Conservation (phyloP, 2,113 vertebrate genomes). For the Carassius gibelio region DNA sequence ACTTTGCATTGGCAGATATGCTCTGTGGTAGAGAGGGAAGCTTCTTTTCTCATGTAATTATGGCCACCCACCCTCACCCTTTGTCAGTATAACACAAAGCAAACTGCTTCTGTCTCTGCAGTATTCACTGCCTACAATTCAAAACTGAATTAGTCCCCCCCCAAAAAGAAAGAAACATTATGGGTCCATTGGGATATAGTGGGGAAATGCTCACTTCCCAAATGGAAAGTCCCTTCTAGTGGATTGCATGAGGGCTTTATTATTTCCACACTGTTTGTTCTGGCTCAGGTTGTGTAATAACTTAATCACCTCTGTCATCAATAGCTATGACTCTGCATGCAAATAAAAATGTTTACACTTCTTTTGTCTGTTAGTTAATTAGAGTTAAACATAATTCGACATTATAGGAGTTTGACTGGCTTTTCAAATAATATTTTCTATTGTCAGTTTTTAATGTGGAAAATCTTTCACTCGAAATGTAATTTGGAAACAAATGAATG, state of each 20-base stretch:
- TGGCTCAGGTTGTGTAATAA: background rate
- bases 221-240: slow-evolving; percentile 53
- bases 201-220: background rate
- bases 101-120: slow-evolving; percentile 24
- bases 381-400: background rate
- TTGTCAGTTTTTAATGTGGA: background rate
- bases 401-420: too few species aligned
- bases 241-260: background rate
- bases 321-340: background rate
- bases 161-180: background rate
- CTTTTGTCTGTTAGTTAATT: background rate
- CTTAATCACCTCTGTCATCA: background rate
- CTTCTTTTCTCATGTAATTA: slow-evolving; percentile 15
- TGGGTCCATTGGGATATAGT: slow-evolving; percentile 6
- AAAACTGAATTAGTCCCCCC: slow-evolving; percentile 11
- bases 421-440: background rate
- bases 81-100: slow-evolving; percentile 56
- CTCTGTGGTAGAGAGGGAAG: slow-evolving; percentile 46
- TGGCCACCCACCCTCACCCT: slow-evolving; percentile 55
- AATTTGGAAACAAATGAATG: background rate
- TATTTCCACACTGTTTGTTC: slow-evolving; percentile 7
- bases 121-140: slow-evolving; percentile 47
- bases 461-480: background rate
- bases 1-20: slow-evolving; percentile 64
- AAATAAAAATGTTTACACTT: background rate